Base-by-base conservation (phyloP, 2,797 vertebrate species). In the Chromis chromis region DNA sequence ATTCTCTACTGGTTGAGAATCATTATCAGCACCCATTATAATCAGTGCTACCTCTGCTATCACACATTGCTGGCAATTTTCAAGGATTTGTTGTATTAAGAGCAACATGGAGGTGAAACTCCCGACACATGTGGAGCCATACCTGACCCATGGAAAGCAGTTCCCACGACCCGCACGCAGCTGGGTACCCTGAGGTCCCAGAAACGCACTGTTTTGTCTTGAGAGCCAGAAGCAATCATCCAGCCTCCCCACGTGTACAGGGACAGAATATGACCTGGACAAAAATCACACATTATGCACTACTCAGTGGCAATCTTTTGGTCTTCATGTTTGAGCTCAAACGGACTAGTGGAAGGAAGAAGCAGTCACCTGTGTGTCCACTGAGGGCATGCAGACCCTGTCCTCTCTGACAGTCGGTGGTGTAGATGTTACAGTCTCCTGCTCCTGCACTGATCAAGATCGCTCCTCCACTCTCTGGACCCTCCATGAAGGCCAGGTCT, bases 211-310 rank as follows among this genome's bases (percentile, higher is more conserved):
- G 97, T 99, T 89, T 98, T 98, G 92, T 99, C 98, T 87, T 99
- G 98, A 28, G 98, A 99, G 70, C 98, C 98, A 1, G 98, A 99
- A 2, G 97, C 98, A 58, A 99, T 98, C 97, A 99, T 98, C 97
- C 98, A 99, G 62, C 98, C 97, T 5, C 96, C 96, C 98, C 98
- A 99, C 0, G 98, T 98, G 67, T 97, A 99, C 87, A 99, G 96
- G 91, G 98, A 97, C 91, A 99, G 94, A 86, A 99, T 98, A 88
- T 99, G 98, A 71, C 98, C 98, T 99, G 72, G 24, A 50, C 16
- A 76, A n/a, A 76, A 52, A 46, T 4, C 2, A 65, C n/a, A 48
- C 2, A 0, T 65, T 31, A 1, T 19, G 9, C 39, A 24, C 12
- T 8, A 68, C 13, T 31, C n/a, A 19, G 44, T 7, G 7, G 4